phyloP scores from a whole-genome alignment of 2,888 invertebrate genomes.

The Ditula angustiorana region DNA sequence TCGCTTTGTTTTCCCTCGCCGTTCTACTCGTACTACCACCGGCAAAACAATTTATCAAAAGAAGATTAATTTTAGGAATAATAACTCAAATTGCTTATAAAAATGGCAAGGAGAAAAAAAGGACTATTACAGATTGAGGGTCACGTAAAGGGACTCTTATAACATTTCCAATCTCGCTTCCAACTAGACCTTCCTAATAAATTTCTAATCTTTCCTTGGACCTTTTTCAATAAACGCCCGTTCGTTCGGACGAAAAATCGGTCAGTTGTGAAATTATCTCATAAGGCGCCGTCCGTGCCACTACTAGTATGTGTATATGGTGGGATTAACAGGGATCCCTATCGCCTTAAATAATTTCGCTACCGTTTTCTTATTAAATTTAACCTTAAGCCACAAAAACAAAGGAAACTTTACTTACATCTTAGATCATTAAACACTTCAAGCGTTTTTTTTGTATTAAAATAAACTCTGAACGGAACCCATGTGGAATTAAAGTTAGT shows the following conservation, averaged over 20 bases:
- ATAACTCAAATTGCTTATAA: constrained; percentile 1
- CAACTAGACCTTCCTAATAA: constrained; percentile 56
- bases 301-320: constrained; percentile 2
- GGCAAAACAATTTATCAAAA: background rate
- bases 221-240: constrained; percentile 54
- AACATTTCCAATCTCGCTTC: constrained; percentile 50
- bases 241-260: constrained; percentile 49
- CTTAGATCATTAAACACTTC: no score
- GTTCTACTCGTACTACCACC: no score
- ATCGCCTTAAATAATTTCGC: background rate
- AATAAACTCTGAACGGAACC: background rate
- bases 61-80: background rate
- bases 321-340: constrained; percentile 7
- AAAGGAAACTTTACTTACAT: no score
- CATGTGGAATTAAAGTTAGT: background rate
- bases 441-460: background rate
- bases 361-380: no score
- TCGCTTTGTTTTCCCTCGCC: no score
- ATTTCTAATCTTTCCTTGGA: constrained; percentile 56
- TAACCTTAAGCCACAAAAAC: no score
- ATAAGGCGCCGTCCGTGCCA: constrained; percentile 15
- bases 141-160: constrained; percentile 42
- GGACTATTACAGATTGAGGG: constrained; percentile 22
- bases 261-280: constrained; percentile 45
- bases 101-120: background rate